A percentile compares a stretch with the other conserved stretches of the same genome.
Conservation (phyloP, 2,888 invertebrate genomes). For the Papilio elwesi region DNA sequence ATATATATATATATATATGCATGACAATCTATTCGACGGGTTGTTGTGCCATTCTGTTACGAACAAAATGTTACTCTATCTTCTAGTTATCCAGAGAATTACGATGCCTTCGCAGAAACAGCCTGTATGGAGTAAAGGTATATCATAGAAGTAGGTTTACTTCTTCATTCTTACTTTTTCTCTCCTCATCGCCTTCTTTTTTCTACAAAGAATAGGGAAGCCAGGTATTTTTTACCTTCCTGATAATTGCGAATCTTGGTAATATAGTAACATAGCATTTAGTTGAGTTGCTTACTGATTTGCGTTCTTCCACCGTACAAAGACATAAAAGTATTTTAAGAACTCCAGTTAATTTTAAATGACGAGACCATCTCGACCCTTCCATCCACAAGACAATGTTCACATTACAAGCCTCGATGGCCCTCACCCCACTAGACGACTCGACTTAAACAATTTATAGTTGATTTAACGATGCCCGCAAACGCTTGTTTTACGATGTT, state of each 20-base stretch:
- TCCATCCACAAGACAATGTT: conserved; percentile 15
- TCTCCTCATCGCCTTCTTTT: not conserved
- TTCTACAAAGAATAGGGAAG: no score
- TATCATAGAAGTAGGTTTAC: not conserved
- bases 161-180: not conserved
- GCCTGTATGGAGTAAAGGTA: no score
- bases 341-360: conserved; percentile 2
- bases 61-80: no score
- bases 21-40: no score
- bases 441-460: conserved; percentile 51
- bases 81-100: no score
- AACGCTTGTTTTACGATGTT: conserved; percentile 76
- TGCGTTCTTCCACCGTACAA: not conserved
- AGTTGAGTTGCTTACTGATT: not conserved
- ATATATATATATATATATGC: no score
- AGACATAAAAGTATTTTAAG: not conserved
- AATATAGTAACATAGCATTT: not conserved
- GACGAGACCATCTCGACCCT: not conserved
- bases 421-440: conserved; percentile 34
- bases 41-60: no score
- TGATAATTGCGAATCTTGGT: not conserved
- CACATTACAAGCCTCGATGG: conserved; percentile 25
- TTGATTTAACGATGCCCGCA: conserved; percentile 69
- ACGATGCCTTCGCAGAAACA: no score
- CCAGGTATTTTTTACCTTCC: not conserved